phyloP scores from a whole-genome alignment of 2,113 vertebrate species.

The Boleophthalmus pectinirostris region DNA sequence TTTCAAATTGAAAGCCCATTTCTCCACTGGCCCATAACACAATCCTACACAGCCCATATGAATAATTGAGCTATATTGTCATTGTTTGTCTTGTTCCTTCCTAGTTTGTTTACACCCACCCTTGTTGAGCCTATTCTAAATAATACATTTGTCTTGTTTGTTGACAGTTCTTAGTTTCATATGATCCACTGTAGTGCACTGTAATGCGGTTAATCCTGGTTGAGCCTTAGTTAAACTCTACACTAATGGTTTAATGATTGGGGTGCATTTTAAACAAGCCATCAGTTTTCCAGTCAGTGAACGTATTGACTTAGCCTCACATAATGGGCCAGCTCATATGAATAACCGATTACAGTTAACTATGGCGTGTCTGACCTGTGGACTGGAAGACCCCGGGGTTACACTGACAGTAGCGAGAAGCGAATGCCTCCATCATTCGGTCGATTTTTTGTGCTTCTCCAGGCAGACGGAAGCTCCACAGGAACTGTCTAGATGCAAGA shows the following conservation, averaged over 20 bases:
- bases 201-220: slow-evolving; percentile 51
- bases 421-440: slow-evolving; percentile 98
- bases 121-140: slow-evolving; percentile 44
- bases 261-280: slow-evolving; percentile 41
- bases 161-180: slow-evolving; percentile 35
- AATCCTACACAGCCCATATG: slow-evolving; percentile 18
- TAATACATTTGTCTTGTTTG: slow-evolving; percentile 59
- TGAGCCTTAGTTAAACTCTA: slow-evolving; percentile 46
- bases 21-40: background rate
- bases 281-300: slow-evolving; percentile 22
- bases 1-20: background rate
- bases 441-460: slow-evolving; percentile 98
- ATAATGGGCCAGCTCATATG: slow-evolving; percentile 26
- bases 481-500: slow-evolving; percentile 84
- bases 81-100: slow-evolving; percentile 48
- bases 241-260: slow-evolving; percentile 41
- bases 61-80: slow-evolving; percentile 56
- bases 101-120: slow-evolving; percentile 33
- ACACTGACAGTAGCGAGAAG: slow-evolving; percentile 95
- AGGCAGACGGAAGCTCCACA: slow-evolving; percentile 97
- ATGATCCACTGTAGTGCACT: slow-evolving; percentile 21
- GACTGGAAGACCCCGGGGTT: slow-evolving; percentile 98
- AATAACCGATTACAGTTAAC: background rate
- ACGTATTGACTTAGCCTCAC: slow-evolving; percentile 2
- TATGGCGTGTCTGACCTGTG: slow-evolving; percentile 81